Evolutionary conservation across 1,140 invertebrate genomes (phyloP), one percentile per base, ranked within the genome.

Genomic region (Rhizoglyphus robini): DNA sequence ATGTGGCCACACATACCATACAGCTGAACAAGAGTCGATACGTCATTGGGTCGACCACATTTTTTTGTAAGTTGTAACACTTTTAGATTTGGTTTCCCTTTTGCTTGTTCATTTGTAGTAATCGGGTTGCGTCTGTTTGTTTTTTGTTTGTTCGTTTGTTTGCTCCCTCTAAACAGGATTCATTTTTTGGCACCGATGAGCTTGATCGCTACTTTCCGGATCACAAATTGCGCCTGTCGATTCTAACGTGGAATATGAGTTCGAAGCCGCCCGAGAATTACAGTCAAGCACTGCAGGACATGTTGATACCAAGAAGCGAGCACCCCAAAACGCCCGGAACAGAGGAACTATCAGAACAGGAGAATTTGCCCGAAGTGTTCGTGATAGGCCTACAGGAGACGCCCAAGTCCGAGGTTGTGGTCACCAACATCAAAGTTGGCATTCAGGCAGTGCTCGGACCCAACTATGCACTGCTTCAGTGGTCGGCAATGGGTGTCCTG

Each of bases 191-290:
- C 11, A 79, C 84, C 8, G 81, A 82, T 30, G 90, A 95, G 73
- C 77, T 96, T 47, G 84, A 89, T 69, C 84, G 88, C 74, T 86
- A 88, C 29, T 83, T 96, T 71, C 88, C 89, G 4, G 84, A 87
- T 71, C 81, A 87, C 69, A 85, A 88, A 77, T 77, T 95, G 0
- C 85, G 71, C 30, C 84, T 96, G 68, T 93, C 91, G 78, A 83
- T 94, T 63, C 90, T 88, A 15, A 91, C 90, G 4, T 96, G 92
- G 92, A 97, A 97, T 75, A 94, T 96, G 89, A 92, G 92, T 77
- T 88, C 88, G n/a, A 71, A 82, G 79, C 78, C 79, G 25, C 41
- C 69, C 47, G 83, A 88, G 73, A 74, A 95, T 67, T 88, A 91
- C 73, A 87, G 93, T 74, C 88, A 96, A 74, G 82, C 96, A 69